Conservation (phyloP, 2,888 invertebrate species). For the Ecdyonurus torrentis region DNA sequence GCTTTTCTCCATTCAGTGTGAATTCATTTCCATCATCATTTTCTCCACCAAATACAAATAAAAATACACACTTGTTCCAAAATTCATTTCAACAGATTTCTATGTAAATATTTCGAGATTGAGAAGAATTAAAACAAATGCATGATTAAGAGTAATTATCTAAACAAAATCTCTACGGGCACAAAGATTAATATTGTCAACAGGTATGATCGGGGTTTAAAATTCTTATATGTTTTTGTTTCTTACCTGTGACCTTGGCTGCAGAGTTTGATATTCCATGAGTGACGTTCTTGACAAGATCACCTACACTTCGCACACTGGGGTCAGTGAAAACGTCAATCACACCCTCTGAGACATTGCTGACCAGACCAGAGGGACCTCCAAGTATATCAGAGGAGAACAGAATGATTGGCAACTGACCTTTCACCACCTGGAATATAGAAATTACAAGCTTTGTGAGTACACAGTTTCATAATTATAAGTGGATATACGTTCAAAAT, state of each 20-base stretch:
- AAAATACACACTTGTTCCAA: too few relatives aligned
- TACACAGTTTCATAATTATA: too few relatives aligned
- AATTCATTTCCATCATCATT: too few relatives aligned
- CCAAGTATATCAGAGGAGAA: slow-evolving; percentile 96
- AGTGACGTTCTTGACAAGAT: slow-evolving; percentile 85
- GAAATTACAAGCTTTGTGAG: too few relatives aligned
- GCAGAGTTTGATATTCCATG: slow-evolving; percentile 96
- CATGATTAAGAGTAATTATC: neutral
- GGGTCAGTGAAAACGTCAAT: slow-evolving; percentile 84
- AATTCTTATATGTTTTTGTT: too few relatives aligned
- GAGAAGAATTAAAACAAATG: neutral
- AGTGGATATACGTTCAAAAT: too few relatives aligned
- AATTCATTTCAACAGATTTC: too few relatives aligned
- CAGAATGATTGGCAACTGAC: slow-evolving; percentile 89
- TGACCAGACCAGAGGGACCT: slow-evolving; percentile 89
- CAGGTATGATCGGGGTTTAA: neutral
- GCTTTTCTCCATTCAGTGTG: too few relatives aligned
- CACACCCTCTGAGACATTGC: slow-evolving; percentile 91
- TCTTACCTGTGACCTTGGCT: slow-evolving; percentile 67
- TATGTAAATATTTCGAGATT: neutral
- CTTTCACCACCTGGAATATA: slow-evolving; percentile 55
- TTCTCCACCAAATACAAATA: too few relatives aligned
- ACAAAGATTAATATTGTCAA: neutral
- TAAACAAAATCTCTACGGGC: neutral
- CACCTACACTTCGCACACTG: slow-evolving; percentile 82